These are phyloP conservation scores for Dugesia japonica DNA, from an alignment of 2,888 invertebrate species.

Conservation along the genomic window DNA sequence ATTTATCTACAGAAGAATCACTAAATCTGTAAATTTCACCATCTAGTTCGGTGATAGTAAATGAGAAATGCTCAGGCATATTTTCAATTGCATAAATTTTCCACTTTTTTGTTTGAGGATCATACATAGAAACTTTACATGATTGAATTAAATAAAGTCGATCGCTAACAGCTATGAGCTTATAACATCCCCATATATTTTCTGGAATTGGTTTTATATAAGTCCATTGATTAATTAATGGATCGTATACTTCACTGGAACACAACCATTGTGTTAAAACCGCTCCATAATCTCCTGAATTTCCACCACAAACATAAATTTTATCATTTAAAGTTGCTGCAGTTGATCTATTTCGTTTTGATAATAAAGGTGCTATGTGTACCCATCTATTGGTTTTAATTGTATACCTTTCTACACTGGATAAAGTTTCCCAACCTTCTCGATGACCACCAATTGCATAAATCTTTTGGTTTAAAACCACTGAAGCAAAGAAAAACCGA, in stretches of 20 bases:
- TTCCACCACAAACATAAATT: conserved; percentile 27
- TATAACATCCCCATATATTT: conserved; percentile 21
- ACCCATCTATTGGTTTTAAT: not conserved
- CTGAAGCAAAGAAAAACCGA: conserved; percentile 20
- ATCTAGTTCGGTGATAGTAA: conserved; percentile 21
- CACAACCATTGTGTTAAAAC: not conserved
- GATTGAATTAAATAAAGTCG: conserved; percentile 8
- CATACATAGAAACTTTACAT: not conserved
- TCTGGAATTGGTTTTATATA: conserved; percentile 25
- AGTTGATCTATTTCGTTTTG: conserved; percentile 21
- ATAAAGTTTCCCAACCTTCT: conserved; percentile 23
- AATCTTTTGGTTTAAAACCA: not conserved
- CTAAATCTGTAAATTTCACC: conserved; percentile 26
- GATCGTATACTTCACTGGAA: conserved; percentile 26
- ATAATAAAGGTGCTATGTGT: conserved; percentile 10
- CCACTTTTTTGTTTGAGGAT: not conserved
- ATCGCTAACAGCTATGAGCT: not conserved
- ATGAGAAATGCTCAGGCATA: conserved; percentile 25
- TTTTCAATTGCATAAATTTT: not conserved
- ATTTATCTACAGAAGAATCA: conserved; percentile 26
- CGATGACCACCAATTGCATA: conserved; percentile 24
- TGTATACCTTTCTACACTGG: conserved; percentile 23
- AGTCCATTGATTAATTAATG: conserved; percentile 24
- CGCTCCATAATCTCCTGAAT: not conserved
- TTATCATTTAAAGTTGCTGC: conserved; percentile 13